Evolutionary conservation across 2,888 invertebrate species (phyloP).

Genomic region (Lysandra coridon): DNA sequence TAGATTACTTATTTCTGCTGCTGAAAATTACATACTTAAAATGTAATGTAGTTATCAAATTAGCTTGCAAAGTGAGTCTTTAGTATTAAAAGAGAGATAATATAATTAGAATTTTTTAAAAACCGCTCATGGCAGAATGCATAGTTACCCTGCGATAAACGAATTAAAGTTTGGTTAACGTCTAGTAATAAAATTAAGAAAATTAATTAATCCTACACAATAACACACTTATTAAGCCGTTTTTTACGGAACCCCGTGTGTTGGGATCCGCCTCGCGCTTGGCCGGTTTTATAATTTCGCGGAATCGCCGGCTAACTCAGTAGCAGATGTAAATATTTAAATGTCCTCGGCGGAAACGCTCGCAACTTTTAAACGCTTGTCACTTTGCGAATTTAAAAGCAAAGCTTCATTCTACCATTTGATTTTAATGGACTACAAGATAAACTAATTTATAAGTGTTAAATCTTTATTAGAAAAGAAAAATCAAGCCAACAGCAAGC

Average conservation of each 20-base stretch:
- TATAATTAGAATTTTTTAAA: too few species aligned
- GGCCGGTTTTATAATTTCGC: background rate
- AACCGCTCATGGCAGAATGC: too few species aligned
- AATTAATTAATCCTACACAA: too few species aligned
- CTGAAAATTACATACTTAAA: too few species aligned
- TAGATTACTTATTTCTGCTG: too few species aligned
- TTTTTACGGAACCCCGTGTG: background rate
- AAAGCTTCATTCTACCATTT: background rate
- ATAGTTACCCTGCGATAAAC: too few species aligned
- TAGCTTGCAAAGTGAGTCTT: too few species aligned
- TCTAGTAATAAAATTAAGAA: too few species aligned
- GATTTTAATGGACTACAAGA: background rate
- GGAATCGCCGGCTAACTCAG: slow-evolving; percentile 1
- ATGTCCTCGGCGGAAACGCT: background rate
- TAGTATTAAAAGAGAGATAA: too few species aligned
- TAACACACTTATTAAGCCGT: background rate
- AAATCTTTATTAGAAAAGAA: background rate
- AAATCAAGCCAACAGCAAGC: background rate
- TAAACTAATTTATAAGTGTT: background rate
- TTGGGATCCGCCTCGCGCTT: background rate
- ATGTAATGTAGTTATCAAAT: too few species aligned
- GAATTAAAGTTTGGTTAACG: too few species aligned
- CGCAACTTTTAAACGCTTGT: background rate
- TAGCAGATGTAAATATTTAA: background rate
- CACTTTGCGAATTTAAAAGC: background rate